Conservation (phyloP, 2,888 invertebrate species). For the Ormyrus rosae region DNA sequence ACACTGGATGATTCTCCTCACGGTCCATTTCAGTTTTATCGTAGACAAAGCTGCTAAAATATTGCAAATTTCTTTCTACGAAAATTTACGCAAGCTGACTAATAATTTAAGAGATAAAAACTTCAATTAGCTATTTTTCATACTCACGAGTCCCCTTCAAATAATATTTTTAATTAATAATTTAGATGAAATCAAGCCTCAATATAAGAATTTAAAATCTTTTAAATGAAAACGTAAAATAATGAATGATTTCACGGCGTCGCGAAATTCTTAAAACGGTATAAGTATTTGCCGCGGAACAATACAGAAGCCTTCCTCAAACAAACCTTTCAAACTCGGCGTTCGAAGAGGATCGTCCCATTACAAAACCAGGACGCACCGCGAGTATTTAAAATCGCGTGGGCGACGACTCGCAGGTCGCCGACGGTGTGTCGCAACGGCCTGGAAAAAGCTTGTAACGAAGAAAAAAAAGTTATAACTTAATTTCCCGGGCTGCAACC, state of each 20-base stretch:
- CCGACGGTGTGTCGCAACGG: no score
- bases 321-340: no score
- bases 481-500: no score
- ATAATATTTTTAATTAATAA: neutral
- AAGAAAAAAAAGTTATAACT: no score
- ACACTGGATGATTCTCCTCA: constrained; percentile 14
- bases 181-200: neutral
- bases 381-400: no score
- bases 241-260: no score
- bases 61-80: neutral
- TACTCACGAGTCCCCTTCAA: neutral
- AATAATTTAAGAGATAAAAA: neutral
- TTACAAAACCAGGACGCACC: constrained; percentile 34
- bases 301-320: no score
- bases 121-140: neutral
- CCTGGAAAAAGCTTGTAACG: no score
- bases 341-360: neutral
- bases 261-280: no score
- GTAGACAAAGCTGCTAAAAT: neutral
- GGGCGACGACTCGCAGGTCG: no score
- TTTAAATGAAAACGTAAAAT: neutral
- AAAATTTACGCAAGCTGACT: neutral
- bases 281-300: no score
- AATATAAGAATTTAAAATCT: neutral
- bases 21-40: constrained; percentile 27